Conservation (phyloP, 2,113 vertebrate species). For the Sceloporus tristichus region DNA sequence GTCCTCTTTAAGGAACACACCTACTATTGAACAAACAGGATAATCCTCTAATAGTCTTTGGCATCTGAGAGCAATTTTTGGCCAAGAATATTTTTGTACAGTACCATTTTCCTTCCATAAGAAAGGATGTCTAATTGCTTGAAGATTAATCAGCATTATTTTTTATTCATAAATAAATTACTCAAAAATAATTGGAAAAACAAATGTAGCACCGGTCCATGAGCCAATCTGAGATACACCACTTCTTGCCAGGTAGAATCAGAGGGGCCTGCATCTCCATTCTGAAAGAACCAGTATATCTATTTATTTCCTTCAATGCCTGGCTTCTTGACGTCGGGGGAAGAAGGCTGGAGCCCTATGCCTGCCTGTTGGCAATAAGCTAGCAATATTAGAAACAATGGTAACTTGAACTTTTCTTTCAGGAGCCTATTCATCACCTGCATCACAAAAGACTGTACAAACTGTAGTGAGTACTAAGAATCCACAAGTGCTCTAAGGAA, state of each 20-base stretch:
- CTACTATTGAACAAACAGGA: too few relatives aligned
- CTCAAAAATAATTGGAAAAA: not conserved
- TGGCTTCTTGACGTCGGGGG: not conserved
- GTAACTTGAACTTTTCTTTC: not conserved
- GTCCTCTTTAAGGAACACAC: too few relatives aligned
- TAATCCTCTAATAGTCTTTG: not conserved
- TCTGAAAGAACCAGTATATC: too few relatives aligned
- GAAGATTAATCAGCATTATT: not conserved
- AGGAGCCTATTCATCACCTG: not conserved
- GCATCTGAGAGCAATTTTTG: not conserved
- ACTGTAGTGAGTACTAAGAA: not conserved
- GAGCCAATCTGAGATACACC: not conserved
- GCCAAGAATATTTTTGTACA: not conserved
- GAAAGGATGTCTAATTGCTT: not conserved
- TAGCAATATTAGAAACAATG: not conserved
- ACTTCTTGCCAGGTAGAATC: not conserved
- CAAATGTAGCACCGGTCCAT: not conserved
- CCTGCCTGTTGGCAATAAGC: not conserved
- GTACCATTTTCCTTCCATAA: not conserved
- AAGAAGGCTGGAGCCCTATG: not conserved
- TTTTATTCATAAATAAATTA: not conserved
- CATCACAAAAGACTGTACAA: not conserved
- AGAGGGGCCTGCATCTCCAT: not conserved
- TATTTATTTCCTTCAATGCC: not conserved
- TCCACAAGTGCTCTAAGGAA: not conserved